Conservation (phyloP, 2,888 invertebrate genomes). For the Caprella mutica region DNA sequence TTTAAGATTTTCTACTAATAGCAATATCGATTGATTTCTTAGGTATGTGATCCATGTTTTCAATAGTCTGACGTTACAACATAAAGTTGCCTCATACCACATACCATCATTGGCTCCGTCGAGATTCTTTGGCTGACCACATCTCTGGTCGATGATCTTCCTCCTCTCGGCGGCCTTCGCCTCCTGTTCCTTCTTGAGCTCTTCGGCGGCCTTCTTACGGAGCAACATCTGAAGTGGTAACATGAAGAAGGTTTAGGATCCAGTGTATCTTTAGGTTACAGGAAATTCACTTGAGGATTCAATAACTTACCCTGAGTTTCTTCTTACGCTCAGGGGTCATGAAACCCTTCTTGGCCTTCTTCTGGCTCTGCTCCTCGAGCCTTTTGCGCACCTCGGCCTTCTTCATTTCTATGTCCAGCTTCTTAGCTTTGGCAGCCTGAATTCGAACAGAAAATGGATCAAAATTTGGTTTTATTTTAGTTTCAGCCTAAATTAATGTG, state of each 20-base stretch:
- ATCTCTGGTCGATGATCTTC: slow-evolving; percentile 90
- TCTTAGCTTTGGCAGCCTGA: slow-evolving; percentile 9
- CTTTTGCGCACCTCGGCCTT: slow-evolving; percentile 97
- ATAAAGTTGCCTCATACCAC: background rate
- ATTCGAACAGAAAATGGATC: too few relatives aligned
- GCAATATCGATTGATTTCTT: too few relatives aligned
- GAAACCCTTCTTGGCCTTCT: slow-evolving; percentile 99
- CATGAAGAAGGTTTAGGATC: too few relatives aligned
- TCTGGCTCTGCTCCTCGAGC: slow-evolving; percentile 96
- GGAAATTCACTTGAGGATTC: too few relatives aligned
- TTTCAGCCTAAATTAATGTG: too few relatives aligned
- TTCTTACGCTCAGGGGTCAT: slow-evolving; percentile 99
- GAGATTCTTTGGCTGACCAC: slow-evolving; percentile 79
- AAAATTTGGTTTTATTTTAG: too few relatives aligned
- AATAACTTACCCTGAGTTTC: slow-evolving; percentile 83
- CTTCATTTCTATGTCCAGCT: slow-evolving; percentile 45
- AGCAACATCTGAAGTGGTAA: slow-evolving; percentile 84
- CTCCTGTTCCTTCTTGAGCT: slow-evolving; percentile 98
- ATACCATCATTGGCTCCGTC: slow-evolving; percentile 91
- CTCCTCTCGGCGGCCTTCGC: slow-evolving; percentile 96
- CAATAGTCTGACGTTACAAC: too few relatives aligned
- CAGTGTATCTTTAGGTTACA: too few relatives aligned
- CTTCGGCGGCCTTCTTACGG: slow-evolving; percentile 99
- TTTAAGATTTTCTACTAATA: too few relatives aligned
- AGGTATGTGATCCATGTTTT: too few relatives aligned